A percentile compares a stretch with the other conserved stretches of the same genome.
Evolutionary conservation across 2,888 invertebrate species (phyloP).

Genomic region (Epistrophe grossulariae): DNA sequence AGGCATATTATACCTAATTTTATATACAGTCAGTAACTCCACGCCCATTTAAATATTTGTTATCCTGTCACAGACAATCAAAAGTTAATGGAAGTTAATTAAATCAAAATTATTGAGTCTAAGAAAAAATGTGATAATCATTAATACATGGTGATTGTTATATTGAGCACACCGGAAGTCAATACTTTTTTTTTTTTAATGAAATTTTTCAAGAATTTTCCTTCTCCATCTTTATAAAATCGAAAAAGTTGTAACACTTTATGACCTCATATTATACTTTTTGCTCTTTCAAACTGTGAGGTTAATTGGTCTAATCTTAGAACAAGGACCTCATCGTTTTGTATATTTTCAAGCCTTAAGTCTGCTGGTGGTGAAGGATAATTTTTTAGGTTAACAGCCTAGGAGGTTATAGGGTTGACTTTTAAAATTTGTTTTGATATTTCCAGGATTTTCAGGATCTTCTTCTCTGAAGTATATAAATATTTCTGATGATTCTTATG

Average conservation of each 20-base stretch:
- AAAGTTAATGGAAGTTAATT: slow-evolving; percentile 45
- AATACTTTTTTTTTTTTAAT: not conserved
- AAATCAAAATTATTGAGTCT: slow-evolving; percentile 50
- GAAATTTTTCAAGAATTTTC: not conserved
- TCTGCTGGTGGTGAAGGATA: no score
- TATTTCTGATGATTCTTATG: not conserved
- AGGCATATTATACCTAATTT: not conserved
- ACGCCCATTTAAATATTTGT: slow-evolving; percentile 2
- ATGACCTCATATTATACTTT: no score
- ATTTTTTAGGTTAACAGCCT: no score
- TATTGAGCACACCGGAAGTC: not conserved
- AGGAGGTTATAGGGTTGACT: no score
- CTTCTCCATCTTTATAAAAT: not conserved
- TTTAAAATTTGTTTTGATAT: no score
- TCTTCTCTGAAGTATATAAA: not conserved
- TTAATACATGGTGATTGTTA: not conserved
- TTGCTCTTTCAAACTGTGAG: no score
- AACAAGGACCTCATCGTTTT: not conserved
- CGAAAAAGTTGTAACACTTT: not conserved
- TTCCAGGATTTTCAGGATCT: not conserved
- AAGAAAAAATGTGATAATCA: not conserved
- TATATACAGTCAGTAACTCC: not conserved
- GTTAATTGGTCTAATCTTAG: no score
- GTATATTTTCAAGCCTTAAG: no score
- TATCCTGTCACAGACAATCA: slow-evolving; percentile 52